Base-by-base conservation (phyloP, 2,797 vertebrate genomes). In the Silurus aristotelis region DNA sequence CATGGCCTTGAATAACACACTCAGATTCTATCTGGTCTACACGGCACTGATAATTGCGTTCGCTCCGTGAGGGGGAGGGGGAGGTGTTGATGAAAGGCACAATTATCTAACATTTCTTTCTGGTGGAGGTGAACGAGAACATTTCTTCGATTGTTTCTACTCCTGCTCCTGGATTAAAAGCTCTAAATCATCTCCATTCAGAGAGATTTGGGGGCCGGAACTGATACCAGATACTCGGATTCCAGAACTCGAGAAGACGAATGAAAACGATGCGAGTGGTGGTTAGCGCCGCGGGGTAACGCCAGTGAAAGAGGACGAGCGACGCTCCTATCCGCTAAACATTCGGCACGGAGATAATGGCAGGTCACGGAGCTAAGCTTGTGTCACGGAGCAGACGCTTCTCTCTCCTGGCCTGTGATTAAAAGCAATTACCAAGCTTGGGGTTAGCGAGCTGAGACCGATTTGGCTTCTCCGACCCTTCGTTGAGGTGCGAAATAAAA, bases 341-440 rank as follows among this genome's bases (percentile, higher is more conserved):
- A 82, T 79, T 83, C 82, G 22, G 13, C 10, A 52, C 22, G 81
- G 84, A 80, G 85, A 90, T 89, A 89, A 84, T 81, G 87, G 71
- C 85, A 87, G 87, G 85, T 80, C 87, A 85, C 75, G 63, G 82
- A 90, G 90, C 88, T 88, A 27, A 84, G 3, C 87, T 76, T 63
- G 84, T 82, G 81, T 83, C 89, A 46, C 63, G 71, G 68, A 90
- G 84, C 73, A 87, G 88, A 89, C 75, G 48, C 43, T 78, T 85
- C 61, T 83, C 84, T 87, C 83, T 83, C 58, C 80, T 81, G 77
- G 61, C 46, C 83, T 84, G 77, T 87, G 82, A 87, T 87, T 87
- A 87, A 75, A 73, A 70, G 77, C 82, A 87, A 87, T 84, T 87
- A 84, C 67, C 58, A 56, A 48, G 60, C 77, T 80, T 20, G 6